Conservation (phyloP, 2,797 vertebrate genomes). For the Sparus aurata region DNA sequence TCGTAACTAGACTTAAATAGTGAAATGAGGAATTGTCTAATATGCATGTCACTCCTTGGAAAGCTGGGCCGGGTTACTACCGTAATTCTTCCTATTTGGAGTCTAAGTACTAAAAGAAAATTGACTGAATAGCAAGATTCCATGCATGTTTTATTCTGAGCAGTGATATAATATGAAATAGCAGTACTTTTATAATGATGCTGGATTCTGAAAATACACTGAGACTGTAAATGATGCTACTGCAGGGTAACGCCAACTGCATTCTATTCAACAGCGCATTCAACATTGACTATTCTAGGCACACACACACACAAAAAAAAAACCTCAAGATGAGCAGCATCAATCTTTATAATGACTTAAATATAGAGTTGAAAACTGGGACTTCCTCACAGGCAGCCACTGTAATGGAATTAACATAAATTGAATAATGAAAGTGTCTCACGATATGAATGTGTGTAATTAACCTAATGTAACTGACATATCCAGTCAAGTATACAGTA, state of each 20-base stretch:
- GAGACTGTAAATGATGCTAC: neutral
- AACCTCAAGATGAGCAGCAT: neutral
- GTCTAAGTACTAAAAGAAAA: neutral
- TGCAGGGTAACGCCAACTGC: neutral
- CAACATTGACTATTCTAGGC: conserved; percentile 6
- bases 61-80: neutral
- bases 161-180: neutral
- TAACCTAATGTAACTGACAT: conserved; percentile 12
- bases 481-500: neutral
- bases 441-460: conserved; percentile 1
- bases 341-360: conserved; percentile 18
- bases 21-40: neutral
- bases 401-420: conserved; percentile 15
- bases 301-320: neutral
- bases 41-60: neutral
- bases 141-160: neutral
- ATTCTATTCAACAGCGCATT: conserved; percentile 13
- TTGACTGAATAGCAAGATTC: neutral
- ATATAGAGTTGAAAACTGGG: neutral
- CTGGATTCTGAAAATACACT: neutral
- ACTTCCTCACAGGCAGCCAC: conserved; percentile 15
- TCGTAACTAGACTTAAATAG: neutral
- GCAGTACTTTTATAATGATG: too few relatives aligned
- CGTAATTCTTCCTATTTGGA: too few relatives aligned
- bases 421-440: conserved; percentile 19